Percentiles rank a stretch among this genome's conserved stretches.
Evolutionary conservation across 2,797 vertebrate species (phyloP).

Genomic region (Neosilurus mollespiculum): DNA sequence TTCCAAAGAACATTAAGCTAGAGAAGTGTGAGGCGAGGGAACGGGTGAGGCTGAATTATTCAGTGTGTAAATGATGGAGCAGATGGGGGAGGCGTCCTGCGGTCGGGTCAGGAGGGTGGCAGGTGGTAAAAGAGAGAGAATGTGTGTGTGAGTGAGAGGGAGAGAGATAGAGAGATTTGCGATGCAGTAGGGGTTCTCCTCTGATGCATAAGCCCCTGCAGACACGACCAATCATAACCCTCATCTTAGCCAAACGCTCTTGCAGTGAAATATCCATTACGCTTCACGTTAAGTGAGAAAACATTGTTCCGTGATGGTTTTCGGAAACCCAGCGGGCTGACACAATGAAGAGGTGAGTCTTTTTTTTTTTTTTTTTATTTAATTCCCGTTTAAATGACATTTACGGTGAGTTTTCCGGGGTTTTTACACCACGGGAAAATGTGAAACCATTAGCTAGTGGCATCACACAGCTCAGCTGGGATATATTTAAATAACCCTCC

Average conservation of each 20-base stretch:
- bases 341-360: neutral
- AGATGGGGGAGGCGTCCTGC: slow-evolving; percentile 54
- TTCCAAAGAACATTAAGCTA: slow-evolving; percentile 49
- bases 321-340: slow-evolving; percentile 1
- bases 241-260: slow-evolving; percentile 31
- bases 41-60: slow-evolving; percentile 56
- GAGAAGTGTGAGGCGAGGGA: slow-evolving; percentile 49
- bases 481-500: neutral
- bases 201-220: slow-evolving; percentile 28
- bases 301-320: slow-evolving; percentile 10
- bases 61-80: slow-evolving; percentile 51
- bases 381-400: neutral
- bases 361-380: neutral
- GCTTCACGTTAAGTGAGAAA: slow-evolving; percentile 25
- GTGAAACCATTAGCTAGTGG: neutral
- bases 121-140: slow-evolving; percentile 46
- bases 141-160: neutral
- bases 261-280: slow-evolving; percentile 39
- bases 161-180: slow-evolving; percentile 11
- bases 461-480: neutral
- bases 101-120: slow-evolving; percentile 45
- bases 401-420: neutral
- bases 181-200: slow-evolving; percentile 31
- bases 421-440: neutral
- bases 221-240: slow-evolving; percentile 29